Base-by-base conservation (phyloP, 2,888 invertebrate species). In the Drymonia ruficornis region DNA sequence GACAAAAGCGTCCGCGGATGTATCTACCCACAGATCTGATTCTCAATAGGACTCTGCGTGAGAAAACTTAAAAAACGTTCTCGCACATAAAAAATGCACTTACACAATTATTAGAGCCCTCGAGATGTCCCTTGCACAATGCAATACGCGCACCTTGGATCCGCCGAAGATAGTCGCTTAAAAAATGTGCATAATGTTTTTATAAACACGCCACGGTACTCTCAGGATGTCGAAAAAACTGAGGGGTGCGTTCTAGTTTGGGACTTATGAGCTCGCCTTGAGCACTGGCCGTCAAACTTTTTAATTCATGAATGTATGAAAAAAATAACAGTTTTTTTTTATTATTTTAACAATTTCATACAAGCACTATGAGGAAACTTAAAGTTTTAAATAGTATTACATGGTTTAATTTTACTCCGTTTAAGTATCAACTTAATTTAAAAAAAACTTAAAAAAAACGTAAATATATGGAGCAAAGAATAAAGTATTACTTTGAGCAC, bases 151-250 rank as follows among this genome's bases (percentile, higher is more conserved):
- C 91, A 91, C 91, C 90, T 91, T 91, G 91, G 76, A 81, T 80
- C 70, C 72, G 72, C 75, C 74, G 78, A 81, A 84, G 89, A 88
- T 86, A 78, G 78, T 79, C 72, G 74, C 76, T 84, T 86, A 91
- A 92, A 92, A 92, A 92, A 91, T 92, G 90, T 86, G 92, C 92
- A 91, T 91, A 88, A 45, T 86, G 89, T 90, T 92, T 91, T 91
- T 89, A 85, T 86, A 91, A 89, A 91, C 89, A 80, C 7, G 16
- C 67, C 76, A 75, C 80, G 77, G 73, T 74, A 74, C 76, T 74
- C 77, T 78, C 66, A 74, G 78, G 81, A 78, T 78, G 71, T 67
- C 47, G 65, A 59, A 74, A 86, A 90, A 89, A 81, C 61, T 58
- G 61, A 77, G 83, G 89, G 89, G 84, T 77, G 78, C 67, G 63